Percentiles rank a stretch among this genome's conserved stretches.
Conservation (phyloP, 2,113 vertebrate species). For the Todiramphus saurophagus region DNA sequence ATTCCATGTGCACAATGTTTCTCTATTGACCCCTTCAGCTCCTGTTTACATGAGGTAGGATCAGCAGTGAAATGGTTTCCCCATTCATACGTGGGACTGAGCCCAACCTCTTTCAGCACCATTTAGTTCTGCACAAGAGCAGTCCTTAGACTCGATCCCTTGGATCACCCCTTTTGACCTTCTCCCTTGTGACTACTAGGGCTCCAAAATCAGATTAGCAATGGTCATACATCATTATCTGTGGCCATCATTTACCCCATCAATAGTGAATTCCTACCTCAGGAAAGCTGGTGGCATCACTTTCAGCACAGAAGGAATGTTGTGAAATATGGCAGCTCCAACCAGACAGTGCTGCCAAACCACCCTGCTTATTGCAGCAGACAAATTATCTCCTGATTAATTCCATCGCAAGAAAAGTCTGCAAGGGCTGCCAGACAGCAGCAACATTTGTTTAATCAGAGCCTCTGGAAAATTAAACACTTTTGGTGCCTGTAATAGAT, state of each 20-base stretch:
- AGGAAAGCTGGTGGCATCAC: not conserved
- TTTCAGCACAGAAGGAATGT: not conserved
- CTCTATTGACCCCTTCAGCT: not conserved
- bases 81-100: not conserved
- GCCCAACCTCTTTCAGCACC: not conserved
- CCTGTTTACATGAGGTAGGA: rapidly evolving
- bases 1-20: not conserved
- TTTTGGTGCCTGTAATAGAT: slow-evolving; percentile 51
- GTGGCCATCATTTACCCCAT: not conserved
- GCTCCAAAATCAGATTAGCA: not conserved
- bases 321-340: not conserved
- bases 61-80: not conserved
- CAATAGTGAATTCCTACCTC: not conserved
- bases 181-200: not conserved
- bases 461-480: slow-evolving; percentile 64
- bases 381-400: slow-evolving; percentile 62
- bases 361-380: not conserved
- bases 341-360: not conserved
- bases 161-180: not conserved
- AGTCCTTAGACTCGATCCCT: not conserved
- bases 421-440: slow-evolving; percentile 50
- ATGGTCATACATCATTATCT: not conserved
- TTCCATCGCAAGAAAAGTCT: slow-evolving; percentile 62
- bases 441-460: slow-evolving; percentile 70
- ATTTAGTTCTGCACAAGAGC: not conserved